phyloP scores from a whole-genome alignment of 2,113 vertebrate species.

The Hemicordylus capensis region DNA sequence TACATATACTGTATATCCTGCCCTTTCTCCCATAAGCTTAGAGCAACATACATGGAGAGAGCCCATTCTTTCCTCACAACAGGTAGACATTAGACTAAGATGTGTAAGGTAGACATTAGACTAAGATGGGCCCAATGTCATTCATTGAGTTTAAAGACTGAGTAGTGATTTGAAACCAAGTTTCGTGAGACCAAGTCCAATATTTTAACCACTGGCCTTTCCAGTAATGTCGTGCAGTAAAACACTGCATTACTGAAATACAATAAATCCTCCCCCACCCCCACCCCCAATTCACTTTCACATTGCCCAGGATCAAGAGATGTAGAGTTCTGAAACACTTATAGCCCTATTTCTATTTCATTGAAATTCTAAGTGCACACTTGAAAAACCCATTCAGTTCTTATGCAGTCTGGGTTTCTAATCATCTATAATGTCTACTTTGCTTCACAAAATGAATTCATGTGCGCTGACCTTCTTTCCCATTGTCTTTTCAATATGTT shows the following conservation, averaged over 20 bases:
- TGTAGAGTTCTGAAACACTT: not conserved
- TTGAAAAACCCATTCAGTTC: constrained; percentile 14
- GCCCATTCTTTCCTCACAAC: too few relatives aligned
- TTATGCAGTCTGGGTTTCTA: constrained; percentile 9
- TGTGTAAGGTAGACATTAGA: not conserved
- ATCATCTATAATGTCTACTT: constrained; percentile 36
- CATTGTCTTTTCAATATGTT: constrained; percentile 20
- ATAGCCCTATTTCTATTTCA: not conserved
- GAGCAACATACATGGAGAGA: not conserved
- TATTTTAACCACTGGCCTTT: not conserved
- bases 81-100: not conserved
- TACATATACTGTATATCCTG: not conserved
- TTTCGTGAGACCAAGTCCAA: not conserved
- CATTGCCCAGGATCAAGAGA: constrained; percentile 30
- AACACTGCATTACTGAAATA: constrained; percentile 4
- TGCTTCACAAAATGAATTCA: constrained; percentile 11
- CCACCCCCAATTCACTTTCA: constrained; percentile 16
- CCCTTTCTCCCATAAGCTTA: not conserved
- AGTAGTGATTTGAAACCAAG: not conserved
- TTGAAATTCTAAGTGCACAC: constrained; percentile 3
- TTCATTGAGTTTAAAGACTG: not conserved
- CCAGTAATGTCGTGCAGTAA: not conserved
- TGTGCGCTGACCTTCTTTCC: not conserved
- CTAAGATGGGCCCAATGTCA: too few relatives aligned
- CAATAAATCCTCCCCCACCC: not conserved